Evolutionary conservation across 2,113 vertebrate genomes (phyloP).

Genomic region (Hiodon alosoides): DNA sequence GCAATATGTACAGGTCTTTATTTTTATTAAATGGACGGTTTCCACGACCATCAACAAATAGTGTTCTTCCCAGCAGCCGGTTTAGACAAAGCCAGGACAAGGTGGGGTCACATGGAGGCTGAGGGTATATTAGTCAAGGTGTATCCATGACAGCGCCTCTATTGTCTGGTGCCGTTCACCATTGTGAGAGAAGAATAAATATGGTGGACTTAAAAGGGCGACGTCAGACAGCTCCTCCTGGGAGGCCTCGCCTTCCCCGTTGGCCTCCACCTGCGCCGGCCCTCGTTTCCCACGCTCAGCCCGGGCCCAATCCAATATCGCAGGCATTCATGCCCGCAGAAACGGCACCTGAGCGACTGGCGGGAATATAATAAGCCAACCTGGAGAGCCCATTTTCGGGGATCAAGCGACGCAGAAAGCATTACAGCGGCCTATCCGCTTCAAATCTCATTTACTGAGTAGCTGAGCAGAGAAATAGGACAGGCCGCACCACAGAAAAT

Average conservation of each 20-base stretch:
- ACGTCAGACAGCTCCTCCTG: not conserved
- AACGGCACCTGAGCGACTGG: not conserved
- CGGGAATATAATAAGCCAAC: not conserved
- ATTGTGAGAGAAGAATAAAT: slow-evolving; percentile 5
- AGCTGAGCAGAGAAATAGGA: slow-evolving; percentile 28
- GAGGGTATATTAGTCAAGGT: not conserved
- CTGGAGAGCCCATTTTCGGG: not conserved
- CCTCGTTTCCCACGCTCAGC: slow-evolving; percentile 15
- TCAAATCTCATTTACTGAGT: slow-evolving; percentile 41
- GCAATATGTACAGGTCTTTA: not conserved
- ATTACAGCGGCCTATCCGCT: slow-evolving; percentile 41
- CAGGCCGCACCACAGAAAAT: slow-evolving; percentile 29
- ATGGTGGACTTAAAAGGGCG: not conserved
- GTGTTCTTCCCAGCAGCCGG: not conserved
- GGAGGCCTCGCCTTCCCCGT: not conserved
- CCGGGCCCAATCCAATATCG: not conserved
- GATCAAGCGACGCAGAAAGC: slow-evolving; percentile 4
- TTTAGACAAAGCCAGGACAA: not conserved
- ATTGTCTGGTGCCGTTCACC: not conserved
- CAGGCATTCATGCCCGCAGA: not conserved
- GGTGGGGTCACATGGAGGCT: not conserved
- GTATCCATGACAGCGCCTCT: slow-evolving; percentile 9
- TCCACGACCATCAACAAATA: too few species aligned
- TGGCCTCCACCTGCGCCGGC: not conserved
- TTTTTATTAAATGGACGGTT: too few species aligned